phyloP scores from a whole-genome alignment of 2,888 invertebrate species.

The Polyploca ridens region DNA sequence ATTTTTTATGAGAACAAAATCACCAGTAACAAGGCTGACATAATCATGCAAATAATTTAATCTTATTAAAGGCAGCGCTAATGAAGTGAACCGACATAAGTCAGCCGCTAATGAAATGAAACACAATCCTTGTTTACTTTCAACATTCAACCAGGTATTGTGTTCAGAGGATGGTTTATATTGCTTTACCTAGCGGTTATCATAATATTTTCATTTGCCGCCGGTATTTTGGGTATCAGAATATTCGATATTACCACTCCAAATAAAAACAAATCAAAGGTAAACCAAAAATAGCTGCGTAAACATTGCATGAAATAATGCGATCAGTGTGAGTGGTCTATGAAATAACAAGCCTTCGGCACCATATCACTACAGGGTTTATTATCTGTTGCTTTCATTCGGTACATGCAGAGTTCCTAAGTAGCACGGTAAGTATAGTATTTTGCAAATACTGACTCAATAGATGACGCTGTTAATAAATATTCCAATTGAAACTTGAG shows the following conservation, averaged over 20 bases:
- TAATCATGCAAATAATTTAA: slow-evolving; percentile 44
- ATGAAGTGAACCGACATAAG: slow-evolving; percentile 50
- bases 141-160: slow-evolving; percentile 43
- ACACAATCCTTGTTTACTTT: slow-evolving; percentile 56
- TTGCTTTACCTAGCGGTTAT: slow-evolving; percentile 42
- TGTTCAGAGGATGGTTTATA: slow-evolving; percentile 39
- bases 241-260: slow-evolving; percentile 45
- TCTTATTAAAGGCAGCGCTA: slow-evolving; percentile 56
- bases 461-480: not conserved
- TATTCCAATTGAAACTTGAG: not conserved
- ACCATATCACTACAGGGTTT: not conserved
- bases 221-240: slow-evolving; percentile 41
- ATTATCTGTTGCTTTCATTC: not conserved
- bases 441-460: no score
- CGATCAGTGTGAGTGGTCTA: slow-evolving; percentile 15
- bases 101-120: slow-evolving; percentile 59
- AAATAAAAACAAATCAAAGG: slow-evolving; percentile 49
- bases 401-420: not conserved
- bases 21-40: slow-evolving; percentile 3
- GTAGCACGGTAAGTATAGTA: no score
- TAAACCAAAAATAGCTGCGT: slow-evolving; percentile 32
- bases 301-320: slow-evolving; percentile 22
- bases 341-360: slow-evolving; percentile 3
- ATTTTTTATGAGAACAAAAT: slow-evolving; percentile 1
- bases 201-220: slow-evolving; percentile 51